Evolutionary conservation across 1,140 invertebrate species (phyloP).

Genomic region (Lepidotrigona ventralis): DNA sequence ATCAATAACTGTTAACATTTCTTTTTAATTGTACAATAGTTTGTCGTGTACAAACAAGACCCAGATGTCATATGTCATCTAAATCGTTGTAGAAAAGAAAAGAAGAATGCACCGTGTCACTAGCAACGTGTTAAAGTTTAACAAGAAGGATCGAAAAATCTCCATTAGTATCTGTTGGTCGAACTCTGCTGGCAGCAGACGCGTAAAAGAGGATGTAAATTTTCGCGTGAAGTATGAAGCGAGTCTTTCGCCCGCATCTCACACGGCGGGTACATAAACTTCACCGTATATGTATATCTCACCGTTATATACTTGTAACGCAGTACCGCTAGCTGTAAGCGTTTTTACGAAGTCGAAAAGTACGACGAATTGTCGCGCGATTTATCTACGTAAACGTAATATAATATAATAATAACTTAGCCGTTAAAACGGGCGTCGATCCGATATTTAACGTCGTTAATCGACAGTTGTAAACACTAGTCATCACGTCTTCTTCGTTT

Average conservation of each 20-base stretch:
- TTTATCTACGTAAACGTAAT: not conserved
- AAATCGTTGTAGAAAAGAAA: too few relatives aligned
- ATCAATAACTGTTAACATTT: too few relatives aligned
- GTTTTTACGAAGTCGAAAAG: conserved; percentile 13
- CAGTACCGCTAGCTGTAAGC: conserved; percentile 12
- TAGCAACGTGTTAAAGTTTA: too few relatives aligned
- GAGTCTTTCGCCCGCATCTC: not conserved
- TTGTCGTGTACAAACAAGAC: too few relatives aligned
- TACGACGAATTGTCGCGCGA: too few relatives aligned
- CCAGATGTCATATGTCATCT: too few relatives aligned
- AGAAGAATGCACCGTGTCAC: too few relatives aligned
- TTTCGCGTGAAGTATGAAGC: not conserved
- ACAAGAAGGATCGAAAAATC: not conserved
- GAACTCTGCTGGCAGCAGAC: not conserved
- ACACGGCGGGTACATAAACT: not conserved
- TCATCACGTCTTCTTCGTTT: conserved; percentile 21
- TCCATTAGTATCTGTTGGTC: not conserved
- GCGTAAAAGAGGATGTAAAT: not conserved
- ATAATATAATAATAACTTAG: not conserved
- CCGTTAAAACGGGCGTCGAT: not conserved
- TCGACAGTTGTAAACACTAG: not conserved
- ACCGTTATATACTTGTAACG: not conserved
- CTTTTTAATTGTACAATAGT: too few relatives aligned
- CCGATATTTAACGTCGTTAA: conserved; percentile 3
- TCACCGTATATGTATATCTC: not conserved